Evolutionary conservation across 2,113 vertebrate species (phyloP).

Genomic region (Indicator indicator): DNA sequence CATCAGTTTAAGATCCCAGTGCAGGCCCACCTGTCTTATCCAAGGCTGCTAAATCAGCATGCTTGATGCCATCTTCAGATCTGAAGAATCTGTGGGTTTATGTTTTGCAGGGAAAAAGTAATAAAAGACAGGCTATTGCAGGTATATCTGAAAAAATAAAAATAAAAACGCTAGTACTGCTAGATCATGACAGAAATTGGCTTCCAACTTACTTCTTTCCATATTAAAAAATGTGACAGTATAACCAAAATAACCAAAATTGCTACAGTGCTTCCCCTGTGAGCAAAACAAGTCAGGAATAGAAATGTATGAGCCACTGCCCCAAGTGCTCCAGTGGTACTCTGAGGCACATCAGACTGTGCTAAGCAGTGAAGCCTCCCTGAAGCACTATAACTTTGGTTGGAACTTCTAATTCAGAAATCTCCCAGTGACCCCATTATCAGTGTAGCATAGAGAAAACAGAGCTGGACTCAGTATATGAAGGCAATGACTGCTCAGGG

Average conservation of each 20-base stretch:
- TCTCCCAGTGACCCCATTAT: constrained; percentile 65
- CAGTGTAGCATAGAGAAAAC: constrained; percentile 30
- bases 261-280: background rate
- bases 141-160: background rate
- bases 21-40: background rate
- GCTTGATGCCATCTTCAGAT: background rate
- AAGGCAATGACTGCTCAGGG: constrained; percentile 48
- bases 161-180: background rate
- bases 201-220: background rate
- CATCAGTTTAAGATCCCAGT: background rate
- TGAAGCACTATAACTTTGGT: background rate
- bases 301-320: constrained; percentile 2
- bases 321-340: background rate
- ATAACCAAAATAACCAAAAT: background rate
- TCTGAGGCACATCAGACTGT: background rate
- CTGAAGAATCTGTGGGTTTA: background rate
- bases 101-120: background rate
- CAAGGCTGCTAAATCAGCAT: fast-evolving
- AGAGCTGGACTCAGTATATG: constrained; percentile 5
- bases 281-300: background rate
- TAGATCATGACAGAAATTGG: background rate
- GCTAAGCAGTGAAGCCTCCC: constrained; percentile 19
- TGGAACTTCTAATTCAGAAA: constrained; percentile 35
- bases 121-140: background rate
- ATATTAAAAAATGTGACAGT: background rate